Evolutionary conservation across 2,113 vertebrate genomes (phyloP).

Genomic region (Loxodonta africana): DNA sequence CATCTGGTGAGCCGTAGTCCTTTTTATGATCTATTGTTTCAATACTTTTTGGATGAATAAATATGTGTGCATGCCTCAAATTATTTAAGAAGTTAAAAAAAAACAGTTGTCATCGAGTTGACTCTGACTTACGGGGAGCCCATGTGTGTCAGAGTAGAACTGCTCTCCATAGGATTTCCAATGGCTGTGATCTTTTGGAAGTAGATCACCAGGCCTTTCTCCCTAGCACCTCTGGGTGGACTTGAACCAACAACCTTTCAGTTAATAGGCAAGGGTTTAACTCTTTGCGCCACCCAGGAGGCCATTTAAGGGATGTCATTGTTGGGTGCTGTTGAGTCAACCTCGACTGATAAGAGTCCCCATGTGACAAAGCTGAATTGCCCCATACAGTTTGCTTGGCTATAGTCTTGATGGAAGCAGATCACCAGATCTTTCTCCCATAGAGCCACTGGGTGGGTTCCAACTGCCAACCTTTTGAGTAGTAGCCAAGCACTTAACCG

Average conservation of each 20-base stretch:
- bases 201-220: neutral
- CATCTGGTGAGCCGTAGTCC: neutral
- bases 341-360: neutral
- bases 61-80: neutral
- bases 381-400: neutral
- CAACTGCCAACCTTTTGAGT: too few relatives aligned
- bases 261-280: neutral
- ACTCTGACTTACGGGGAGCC: neutral
- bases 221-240: neutral
- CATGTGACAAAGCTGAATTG: neutral
- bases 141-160: neutral
- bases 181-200: neutral
- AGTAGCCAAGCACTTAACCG: too few relatives aligned
- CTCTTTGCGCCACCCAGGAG: neutral
- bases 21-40: neutral
- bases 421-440: neutral
- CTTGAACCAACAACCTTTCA: neutral
- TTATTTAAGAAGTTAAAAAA: neutral
- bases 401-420: neutral
- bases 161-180: neutral
- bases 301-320: neutral
- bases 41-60: conserved; percentile 2
- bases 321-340: neutral
- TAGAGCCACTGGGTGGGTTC: neutral
- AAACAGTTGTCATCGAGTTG: neutral